Evolutionary conservation across 2,888 invertebrate species (phyloP), one percentile per base, ranked within the genome.

Genomic region (Acleris laterana): DNA sequence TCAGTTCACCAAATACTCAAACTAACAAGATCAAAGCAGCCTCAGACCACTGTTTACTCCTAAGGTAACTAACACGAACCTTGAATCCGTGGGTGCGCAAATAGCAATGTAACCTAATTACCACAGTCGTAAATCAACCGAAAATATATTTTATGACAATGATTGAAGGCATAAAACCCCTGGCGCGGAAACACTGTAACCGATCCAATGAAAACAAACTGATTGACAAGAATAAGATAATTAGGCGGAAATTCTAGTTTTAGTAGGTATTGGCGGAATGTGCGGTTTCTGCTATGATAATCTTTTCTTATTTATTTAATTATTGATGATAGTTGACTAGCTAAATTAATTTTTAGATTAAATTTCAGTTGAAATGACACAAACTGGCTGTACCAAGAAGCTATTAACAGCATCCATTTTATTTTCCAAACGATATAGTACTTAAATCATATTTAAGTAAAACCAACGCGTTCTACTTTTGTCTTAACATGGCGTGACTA

Each of bases 121-220:
- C 56, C 9, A 1, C 20, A 20, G 51, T 51, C 66, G 66, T 66
- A 66, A 61, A 66, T 66, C 66, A 66, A 53, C 49, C 57, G 51
- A 66, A 62, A 66, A 66, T 66, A 66, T 66, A 62, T 62, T 66
- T 66, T 57, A 66, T 57, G 61, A 62, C 61, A 66, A 66, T 56
- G 56, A 46, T 42, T 2, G 32, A 61, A 61, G 56, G 51, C 61
- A 51, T 61, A 51, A 61, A 61, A 66, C 61, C 22, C n/a, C 56
- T 51, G 49, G 50, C 61, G 28, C 44, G 17, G 32, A 50, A 49
- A 46, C 17, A 11, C 25, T 51, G 66, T 48, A 62, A 62, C 62
- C 48, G 62, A 66, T 48, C 66, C 66, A 62, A 57, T 62, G 50
- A 46, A 57, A 66, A 66, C 62, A 66, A 62, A 66, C 65, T 65